phyloP scores from a whole-genome alignment of 37 sponge, comb jelly and placozoan genomes.

The Tethya wilhelma region DNA sequence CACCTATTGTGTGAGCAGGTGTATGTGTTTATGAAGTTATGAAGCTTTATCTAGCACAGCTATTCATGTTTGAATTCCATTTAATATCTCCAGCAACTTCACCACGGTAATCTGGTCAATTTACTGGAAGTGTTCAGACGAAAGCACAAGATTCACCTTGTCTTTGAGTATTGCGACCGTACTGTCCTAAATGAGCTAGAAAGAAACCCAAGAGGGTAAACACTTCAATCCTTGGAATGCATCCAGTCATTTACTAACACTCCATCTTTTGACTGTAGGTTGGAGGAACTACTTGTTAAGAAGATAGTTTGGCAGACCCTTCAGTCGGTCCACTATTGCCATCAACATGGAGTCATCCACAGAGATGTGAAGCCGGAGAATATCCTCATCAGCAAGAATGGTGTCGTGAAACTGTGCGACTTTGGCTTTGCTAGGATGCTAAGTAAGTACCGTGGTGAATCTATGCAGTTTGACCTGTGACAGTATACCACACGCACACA shows the following conservation, averaged over 20 bases:
- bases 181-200: constrained; percentile 98
- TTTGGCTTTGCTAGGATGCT: constrained; percentile 97
- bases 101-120: constrained; percentile 97
- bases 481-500: not conserved
- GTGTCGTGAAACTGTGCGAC: constrained; percentile 95
- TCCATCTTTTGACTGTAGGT: constrained; percentile 20
- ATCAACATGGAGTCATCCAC: constrained; percentile 92
- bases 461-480: not conserved
- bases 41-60: not conserved
- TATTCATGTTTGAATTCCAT: too few relatives aligned
- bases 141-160: constrained; percentile 90
- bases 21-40: not conserved
- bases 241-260: not conserved
- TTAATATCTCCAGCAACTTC: constrained; percentile 75
- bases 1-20: not conserved
- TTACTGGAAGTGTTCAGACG: constrained; percentile 95
- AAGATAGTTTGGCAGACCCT: constrained; percentile 94
- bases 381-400: constrained; percentile 86
- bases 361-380: constrained; percentile 99
- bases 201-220: constrained; percentile 84
- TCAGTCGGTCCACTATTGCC: constrained; percentile 89
- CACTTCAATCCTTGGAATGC: not conserved
- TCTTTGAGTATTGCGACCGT: constrained; percentile 99
- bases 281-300: constrained; percentile 71
- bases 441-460: constrained; percentile 40